Evolutionary conservation across 2,888 invertebrate species (phyloP).

Genomic region (Caenorhabditis becei): DNA sequence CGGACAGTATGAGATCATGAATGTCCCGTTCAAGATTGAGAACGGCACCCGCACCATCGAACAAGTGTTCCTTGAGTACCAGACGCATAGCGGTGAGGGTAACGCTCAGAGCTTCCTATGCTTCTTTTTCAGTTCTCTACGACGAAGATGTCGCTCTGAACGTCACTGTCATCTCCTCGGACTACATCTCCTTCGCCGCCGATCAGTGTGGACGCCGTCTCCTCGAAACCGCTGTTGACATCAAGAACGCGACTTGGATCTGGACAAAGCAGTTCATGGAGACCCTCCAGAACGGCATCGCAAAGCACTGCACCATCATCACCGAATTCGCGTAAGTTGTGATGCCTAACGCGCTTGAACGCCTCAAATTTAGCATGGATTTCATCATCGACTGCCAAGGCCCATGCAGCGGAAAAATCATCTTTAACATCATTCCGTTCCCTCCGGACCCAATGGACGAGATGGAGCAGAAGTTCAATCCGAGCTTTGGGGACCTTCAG

Average conservation of each 20-base stretch:
- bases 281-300: conserved; percentile 10
- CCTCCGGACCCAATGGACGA: too few species aligned
- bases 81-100: conserved; percentile 24
- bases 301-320: not conserved
- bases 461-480: too few species aligned
- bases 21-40: conserved; percentile 17
- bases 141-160: conserved; percentile 24
- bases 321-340: conserved; percentile 30
- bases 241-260: conserved; percentile 6
- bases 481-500: too few species aligned
- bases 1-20: conserved; percentile 17
- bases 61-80: conserved; percentile 30
- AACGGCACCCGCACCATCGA: conserved; percentile 13
- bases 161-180: conserved; percentile 1
- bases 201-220: conserved; percentile 37
- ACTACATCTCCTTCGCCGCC: conserved; percentile 8
- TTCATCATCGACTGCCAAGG: conserved; percentile 22
- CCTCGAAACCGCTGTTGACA: conserved; percentile 14
- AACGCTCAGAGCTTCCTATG: not conserved
- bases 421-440: not conserved
- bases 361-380: conserved; percentile 16
- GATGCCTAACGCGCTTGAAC: not conserved
- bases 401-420: conserved; percentile 24
- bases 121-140: conserved; percentile 15
- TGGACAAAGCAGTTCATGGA: conserved; percentile 8